Evolutionary conservation across 2,113 vertebrate species (phyloP), one percentile per base, ranked within the genome.

Genomic region (Sorex fumeus): DNA sequence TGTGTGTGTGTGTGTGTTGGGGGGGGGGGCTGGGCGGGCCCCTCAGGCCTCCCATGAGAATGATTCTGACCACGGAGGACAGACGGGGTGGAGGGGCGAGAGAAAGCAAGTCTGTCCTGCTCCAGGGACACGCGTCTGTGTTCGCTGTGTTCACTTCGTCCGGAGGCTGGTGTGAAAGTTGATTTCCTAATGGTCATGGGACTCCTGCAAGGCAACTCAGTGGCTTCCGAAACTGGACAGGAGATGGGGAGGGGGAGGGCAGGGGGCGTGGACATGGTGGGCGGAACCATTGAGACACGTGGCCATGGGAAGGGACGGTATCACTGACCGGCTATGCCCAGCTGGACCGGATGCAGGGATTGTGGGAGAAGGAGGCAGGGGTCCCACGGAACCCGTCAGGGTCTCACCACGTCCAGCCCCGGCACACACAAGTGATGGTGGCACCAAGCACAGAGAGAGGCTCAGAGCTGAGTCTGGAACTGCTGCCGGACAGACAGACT

Each of bases 351-450:
- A 71, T 12, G 34, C 28, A 12, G 36, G 40, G 21, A 7, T 36
- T 21, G 36, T 16, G 13, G 34, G 74, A 16, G 32, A 50, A 1
- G 1, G 50, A 60, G 74, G 43, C 0, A 40, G 25, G 15, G 11
- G 43, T 4, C 1, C 1, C 2, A 21, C 11, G 57, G 50, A 50
- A 47, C 45, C 60, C n/a, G 69, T n/a, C 40, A 60, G 25, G 2
- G 34, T 1, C 6, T 5, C 71, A 27, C 1, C 1, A 19, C 32
- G 10, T 64, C 70, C 60, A 34, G 6, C 30, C 15, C 0, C 0
- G 3, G n/a, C n/a, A n/a, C n/a, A n/a, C n/a, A n/a, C n/a, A n/a
- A n/a, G n/a, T n/a, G n/a, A n/a, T n/a, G n/a, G n/a, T n/a, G n/a
- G n/a, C n/a, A n/a, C n/a, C n/a, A n/a, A n/a, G 21, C 3, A 53